Base-by-base conservation (phyloP, 2,797 vertebrate genomes). In the Chelidonichthys spinosus region DNA sequence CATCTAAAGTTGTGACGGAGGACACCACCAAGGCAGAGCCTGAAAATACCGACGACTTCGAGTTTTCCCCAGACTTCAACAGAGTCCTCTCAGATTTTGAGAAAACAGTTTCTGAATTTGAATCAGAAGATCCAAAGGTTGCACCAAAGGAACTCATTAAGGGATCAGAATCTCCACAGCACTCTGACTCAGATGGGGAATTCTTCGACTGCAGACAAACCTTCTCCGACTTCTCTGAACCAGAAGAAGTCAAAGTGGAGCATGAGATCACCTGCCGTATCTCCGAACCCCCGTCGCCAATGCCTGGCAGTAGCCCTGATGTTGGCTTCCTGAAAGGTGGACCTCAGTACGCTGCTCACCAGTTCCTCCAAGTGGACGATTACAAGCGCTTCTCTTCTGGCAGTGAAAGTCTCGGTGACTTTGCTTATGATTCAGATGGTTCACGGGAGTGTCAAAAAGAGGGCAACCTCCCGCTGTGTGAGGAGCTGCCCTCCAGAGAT, bases 361-460 rank as follows among this genome's bases (percentile, higher is more conserved):
- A 0, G 18, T 83, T 55, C 63, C 91, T 78, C 63, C 80, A 0
- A 74, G 89, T 81, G 4, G 88, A 91, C 1, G 79, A 83, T 62
- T 55, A 67, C 75, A 88, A 91, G 40, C 84, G 65, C 9, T 78
- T 89, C 50, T 94, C 93, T 0, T 87, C 89, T 39, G 84, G 85
- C 40, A 94, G 93, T 50, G 92, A 93, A 76, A 91, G 93, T 78
- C 86, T 47, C 3, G 85, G 84, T 3, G 92, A 92, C 60, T 95
- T 92, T 93, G 52, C 94, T 92, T 74, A 94, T 94, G 65, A 81
- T 96, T 78, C 95, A 92, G 79, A 95, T 94, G 84, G 93, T 95
- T 0, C 95, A 93, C 65, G 90, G 94, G 79, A 78, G 44, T 75
- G 60, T 83, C 82, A 0, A 79, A 72, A 32, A 69, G 82, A 87